Conservation (phyloP, 2,888 invertebrate species). For the Nomada ruficornis region DNA sequence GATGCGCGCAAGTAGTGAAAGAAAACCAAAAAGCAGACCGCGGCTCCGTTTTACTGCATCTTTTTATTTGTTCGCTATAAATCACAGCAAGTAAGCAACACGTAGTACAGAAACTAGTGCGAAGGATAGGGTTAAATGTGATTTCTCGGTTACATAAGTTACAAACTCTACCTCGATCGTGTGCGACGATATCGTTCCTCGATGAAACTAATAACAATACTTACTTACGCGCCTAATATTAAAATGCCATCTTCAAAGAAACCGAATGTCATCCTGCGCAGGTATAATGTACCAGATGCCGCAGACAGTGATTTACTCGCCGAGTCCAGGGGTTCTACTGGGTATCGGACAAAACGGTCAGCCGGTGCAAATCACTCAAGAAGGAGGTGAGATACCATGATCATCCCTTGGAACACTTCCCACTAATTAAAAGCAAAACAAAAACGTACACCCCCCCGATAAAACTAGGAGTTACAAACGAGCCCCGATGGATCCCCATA, state of each 20-base stretch:
- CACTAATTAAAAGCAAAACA: not conserved
- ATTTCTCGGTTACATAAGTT: too few species aligned
- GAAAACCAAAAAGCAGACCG: constrained; percentile 11
- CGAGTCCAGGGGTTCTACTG: constrained; percentile 80
- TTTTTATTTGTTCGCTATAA: too few species aligned
- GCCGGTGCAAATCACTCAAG: constrained; percentile 82
- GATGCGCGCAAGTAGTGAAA: constrained; percentile 10
- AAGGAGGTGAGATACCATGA: constrained; percentile 75
- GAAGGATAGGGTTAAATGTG: too few species aligned
- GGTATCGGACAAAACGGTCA: constrained; percentile 82
- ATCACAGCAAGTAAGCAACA: not conserved
- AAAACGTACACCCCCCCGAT: constrained; percentile 1
- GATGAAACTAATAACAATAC: too few species aligned
- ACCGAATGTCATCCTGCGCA: constrained; percentile 70
- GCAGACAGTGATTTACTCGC: constrained; percentile 81
- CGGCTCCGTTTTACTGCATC: not conserved
- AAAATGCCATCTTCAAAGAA: too few species aligned
- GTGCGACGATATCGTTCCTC: too few species aligned
- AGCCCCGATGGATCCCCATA: not conserved
- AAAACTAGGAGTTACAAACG: not conserved
- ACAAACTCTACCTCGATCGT: too few species aligned
- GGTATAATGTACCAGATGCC: constrained; percentile 83
- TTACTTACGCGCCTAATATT: too few species aligned
- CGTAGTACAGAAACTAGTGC: too few species aligned
- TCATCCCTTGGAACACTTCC: constrained; percentile 2